These are phyloP conservation scores for Dione juno DNA, from an alignment of 2,888 invertebrate genomes.

Conservation along the genomic window DNA sequence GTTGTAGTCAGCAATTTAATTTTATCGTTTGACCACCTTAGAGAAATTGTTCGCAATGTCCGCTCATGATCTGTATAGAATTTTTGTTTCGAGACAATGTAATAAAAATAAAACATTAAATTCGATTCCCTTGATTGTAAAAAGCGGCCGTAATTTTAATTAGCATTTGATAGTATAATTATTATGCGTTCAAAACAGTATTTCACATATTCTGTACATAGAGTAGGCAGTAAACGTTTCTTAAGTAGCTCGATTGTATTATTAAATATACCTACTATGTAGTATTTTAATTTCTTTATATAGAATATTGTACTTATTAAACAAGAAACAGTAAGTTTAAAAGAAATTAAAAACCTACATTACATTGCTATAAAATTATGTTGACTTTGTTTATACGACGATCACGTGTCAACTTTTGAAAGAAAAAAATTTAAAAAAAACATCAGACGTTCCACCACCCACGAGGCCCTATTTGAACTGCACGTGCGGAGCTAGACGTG, in stretches of 20 bases:
- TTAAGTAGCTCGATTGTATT: background rate
- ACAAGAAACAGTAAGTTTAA: background rate
- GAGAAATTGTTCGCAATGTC: conserved; percentile 23
- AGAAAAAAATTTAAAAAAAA: conserved; percentile 52
- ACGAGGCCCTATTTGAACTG: conserved; percentile 47
- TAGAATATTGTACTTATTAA: background rate
- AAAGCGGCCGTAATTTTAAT: background rate
- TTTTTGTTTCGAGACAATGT: background rate
- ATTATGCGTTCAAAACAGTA: background rate
- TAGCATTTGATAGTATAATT: background rate
- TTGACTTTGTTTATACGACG: conserved; percentile 53
- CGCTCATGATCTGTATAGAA: conserved; percentile 20
- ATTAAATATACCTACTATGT: background rate
- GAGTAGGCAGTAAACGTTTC: background rate
- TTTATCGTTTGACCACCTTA: conserved; percentile 38
- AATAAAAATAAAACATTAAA: conserved; percentile 9
- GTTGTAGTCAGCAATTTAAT: conserved; percentile 38
- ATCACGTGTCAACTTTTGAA: conserved; percentile 60
- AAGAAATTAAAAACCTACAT: background rate
- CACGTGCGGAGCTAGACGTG: conserved; percentile 57
- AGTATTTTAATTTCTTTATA: too few species aligned
- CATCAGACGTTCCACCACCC: conserved; percentile 49
- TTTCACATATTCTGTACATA: background rate
- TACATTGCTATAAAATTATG: conserved; percentile 17
- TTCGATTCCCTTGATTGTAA: conserved; percentile 10